phyloP scores from a whole-genome alignment of 2,113 vertebrate genomes.

The Panurus biarmicus region DNA sequence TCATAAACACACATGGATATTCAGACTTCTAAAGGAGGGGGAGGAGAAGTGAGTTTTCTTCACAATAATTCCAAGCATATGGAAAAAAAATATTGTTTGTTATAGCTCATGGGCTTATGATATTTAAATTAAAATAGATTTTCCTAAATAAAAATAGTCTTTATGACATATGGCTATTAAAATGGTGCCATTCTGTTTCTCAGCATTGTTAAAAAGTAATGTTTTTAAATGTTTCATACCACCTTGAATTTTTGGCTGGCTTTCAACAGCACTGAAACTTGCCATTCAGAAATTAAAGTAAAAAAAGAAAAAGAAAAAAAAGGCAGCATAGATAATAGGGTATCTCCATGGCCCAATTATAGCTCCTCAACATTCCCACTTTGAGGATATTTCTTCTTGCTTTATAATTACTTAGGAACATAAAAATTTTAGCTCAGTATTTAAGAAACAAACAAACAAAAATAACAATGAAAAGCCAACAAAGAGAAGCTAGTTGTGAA shows the following conservation, averaged over 20 bases:
- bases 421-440: not conserved
- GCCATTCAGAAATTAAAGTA: not conserved
- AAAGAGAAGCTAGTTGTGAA: not conserved
- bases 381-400: not conserved
- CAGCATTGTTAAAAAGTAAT: constrained; percentile 67
- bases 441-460: not conserved
- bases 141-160: constrained; percentile 79
- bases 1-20: not conserved
- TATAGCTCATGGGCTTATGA: constrained; percentile 76
- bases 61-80: constrained; percentile 72
- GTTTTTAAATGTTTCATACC: constrained; percentile 61
- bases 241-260: constrained; percentile 52
- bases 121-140: constrained; percentile 80
- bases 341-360: not conserved
- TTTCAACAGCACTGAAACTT: not conserved
- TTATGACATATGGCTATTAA: constrained; percentile 69
- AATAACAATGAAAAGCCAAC: not conserved
- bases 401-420: not conserved
- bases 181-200: constrained; percentile 64
- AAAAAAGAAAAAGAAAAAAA: not conserved
- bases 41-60: constrained; percentile 56
- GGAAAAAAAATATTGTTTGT: constrained; percentile 68
- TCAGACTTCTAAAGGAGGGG: constrained; percentile 35
- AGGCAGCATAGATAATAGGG: not conserved
- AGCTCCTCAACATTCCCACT: not conserved